These are phyloP conservation scores for Drosophila nigromelanica DNA, from an alignment of 1,140 invertebrate genomes.

Conservation along the genomic window DNA sequence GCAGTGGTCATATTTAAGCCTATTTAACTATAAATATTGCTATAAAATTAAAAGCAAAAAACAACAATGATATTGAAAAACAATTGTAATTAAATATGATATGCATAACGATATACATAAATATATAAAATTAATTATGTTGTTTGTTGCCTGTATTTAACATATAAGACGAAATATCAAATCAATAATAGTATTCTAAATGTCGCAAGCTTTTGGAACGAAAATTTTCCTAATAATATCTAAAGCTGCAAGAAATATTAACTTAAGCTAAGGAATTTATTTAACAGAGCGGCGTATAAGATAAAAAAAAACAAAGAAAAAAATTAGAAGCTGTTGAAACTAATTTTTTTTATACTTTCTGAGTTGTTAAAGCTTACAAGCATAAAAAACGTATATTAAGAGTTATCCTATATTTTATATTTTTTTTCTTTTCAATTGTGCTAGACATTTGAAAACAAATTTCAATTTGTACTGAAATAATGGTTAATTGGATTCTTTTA, in stretches of 20 bases:
- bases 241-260: conserved; percentile 9
- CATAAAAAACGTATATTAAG: too few species aligned
- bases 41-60: conserved; percentile 16
- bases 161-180: conserved; percentile 58
- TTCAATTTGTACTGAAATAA: not conserved
- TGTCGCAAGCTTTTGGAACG: conserved; percentile 36
- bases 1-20: conserved; percentile 17
- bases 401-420: too few species aligned
- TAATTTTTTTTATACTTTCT: too few species aligned
- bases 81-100: conserved; percentile 46
- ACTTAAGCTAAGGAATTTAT: conserved; percentile 3
- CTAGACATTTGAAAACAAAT: not conserved
- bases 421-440: too few species aligned
- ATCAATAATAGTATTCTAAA: conserved; percentile 48
- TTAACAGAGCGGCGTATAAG: conserved; percentile 1
- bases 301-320: not conserved
- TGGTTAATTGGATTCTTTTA: not conserved
- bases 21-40: conserved; percentile 33
- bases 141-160: conserved; percentile 72
- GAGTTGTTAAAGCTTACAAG: too few species aligned
- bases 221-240: conserved; percentile 22
- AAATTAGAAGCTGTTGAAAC: not conserved
- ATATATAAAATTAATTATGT: conserved; percentile 47
- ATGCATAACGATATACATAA: conserved; percentile 20
- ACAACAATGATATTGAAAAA: conserved; percentile 13